phyloP scores from a whole-genome alignment of 2,888 invertebrate species.

The Sturmia bella region DNA sequence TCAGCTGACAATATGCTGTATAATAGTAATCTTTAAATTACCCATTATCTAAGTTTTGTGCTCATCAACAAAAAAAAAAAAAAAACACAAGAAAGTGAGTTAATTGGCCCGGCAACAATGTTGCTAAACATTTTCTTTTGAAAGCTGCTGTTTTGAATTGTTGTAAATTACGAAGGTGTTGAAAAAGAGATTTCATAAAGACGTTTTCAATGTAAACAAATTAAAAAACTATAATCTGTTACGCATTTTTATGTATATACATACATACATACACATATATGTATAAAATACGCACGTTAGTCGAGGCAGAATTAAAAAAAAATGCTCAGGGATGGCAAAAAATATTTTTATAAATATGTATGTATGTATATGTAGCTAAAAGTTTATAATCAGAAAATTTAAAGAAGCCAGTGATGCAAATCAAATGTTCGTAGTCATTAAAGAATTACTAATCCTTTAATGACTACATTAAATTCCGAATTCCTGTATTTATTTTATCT shows the following conservation, averaged over 20 bases:
- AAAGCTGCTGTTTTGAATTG: not conserved
- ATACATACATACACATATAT: not conserved
- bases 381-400: too few species aligned
- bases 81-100: constrained; percentile 1
- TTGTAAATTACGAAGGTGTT: not conserved
- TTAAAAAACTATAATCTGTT: too few species aligned
- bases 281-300: constrained; percentile 1
- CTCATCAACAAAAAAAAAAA: not conserved
- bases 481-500: too few species aligned
- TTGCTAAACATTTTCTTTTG: constrained; percentile 24
- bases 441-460: too few species aligned
- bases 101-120: constrained; percentile 45
- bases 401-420: too few species aligned
- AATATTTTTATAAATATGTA: not conserved
- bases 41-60: constrained; percentile 23
- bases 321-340: too few species aligned
- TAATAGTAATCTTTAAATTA: not conserved
- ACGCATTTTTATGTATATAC: too few species aligned
- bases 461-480: too few species aligned
- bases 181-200: too few species aligned
- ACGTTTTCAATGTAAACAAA: too few species aligned
- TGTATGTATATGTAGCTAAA: not conserved
- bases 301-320: too few species aligned
- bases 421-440: too few species aligned
- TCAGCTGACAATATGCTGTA: not conserved